A percentile compares a stretch with the other conserved stretches of the same genome.
These are phyloP conservation scores for Aelia acuminata DNA, from an alignment of 2,888 invertebrate species.

Conservation along the genomic window DNA sequence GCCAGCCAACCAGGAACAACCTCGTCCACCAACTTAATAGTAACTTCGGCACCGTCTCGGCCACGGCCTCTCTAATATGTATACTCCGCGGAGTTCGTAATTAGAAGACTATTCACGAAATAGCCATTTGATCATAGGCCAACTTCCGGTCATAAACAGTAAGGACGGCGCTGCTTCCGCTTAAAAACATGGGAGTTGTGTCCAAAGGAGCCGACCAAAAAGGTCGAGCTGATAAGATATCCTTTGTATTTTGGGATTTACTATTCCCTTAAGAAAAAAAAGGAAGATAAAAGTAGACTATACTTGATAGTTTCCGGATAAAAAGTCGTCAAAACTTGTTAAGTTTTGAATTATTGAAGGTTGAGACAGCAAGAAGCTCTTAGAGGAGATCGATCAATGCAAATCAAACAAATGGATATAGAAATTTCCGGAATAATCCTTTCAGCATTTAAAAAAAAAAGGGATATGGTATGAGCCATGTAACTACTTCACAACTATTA, in stretches of 20 bases:
- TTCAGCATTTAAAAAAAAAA: too few species aligned
- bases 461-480: too few species aligned
- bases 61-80: background rate
- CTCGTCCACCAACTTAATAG: conserved; percentile 21
- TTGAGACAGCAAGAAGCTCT: background rate
- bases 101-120: background rate
- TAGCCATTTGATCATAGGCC: background rate
- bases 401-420: too few species aligned
- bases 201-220: background rate
- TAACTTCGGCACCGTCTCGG: background rate
- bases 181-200: background rate
- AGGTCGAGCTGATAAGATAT: background rate
- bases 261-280: background rate
- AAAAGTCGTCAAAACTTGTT: background rate
- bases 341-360: background rate
- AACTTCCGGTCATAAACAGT: conserved; percentile 1
- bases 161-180: background rate
- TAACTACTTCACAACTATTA: too few species aligned
- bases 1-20: background rate
- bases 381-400: too few species aligned
- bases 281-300: background rate
- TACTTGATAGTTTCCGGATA: background rate
- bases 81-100: background rate
- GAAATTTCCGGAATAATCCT: too few species aligned
- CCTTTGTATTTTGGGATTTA: background rate